Evolutionary conservation across 1,140 invertebrate genomes (phyloP).

Genomic region (Aleiodes sp.): DNA sequence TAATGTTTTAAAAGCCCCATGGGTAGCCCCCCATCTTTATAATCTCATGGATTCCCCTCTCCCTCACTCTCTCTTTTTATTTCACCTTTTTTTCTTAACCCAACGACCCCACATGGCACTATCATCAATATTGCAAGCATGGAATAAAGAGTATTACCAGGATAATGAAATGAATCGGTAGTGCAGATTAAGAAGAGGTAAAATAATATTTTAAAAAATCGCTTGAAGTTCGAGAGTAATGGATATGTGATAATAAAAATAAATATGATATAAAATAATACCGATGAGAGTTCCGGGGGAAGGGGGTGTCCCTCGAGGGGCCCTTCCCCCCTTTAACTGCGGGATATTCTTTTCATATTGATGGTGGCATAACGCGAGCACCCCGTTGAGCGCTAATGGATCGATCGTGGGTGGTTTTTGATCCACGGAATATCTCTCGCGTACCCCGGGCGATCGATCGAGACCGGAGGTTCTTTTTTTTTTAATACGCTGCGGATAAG

Average conservation of each 20-base stretch:
- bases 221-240: constrained; percentile 7
- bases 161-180: neutral
- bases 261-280: neutral
- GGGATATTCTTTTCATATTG: constrained; percentile 47
- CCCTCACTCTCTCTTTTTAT: neutral
- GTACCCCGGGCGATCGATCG: neutral
- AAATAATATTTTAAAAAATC: neutral
- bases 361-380: constrained; percentile 50
- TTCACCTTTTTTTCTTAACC: neutral
- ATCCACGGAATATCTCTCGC: constrained; percentile 30
- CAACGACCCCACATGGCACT: constrained; percentile 13
- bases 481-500: neutral
- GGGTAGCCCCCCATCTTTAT: neutral
- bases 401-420: constrained; percentile 54
- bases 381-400: constrained; percentile 57
- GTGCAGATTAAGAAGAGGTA: neutral
- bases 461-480: neutral
- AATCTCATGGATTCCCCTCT: neutral
- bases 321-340: constrained; percentile 33
- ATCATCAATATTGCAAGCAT: constrained; percentile 4
- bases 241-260: constrained; percentile 10
- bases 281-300: constrained; percentile 18
- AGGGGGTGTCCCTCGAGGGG: constrained; percentile 5
- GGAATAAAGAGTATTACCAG: neutral
- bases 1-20: constrained; percentile 16